These are phyloP conservation scores for Eumerus sabulonum DNA, from an alignment of 2,888 invertebrate genomes.

Conservation along the genomic window DNA sequence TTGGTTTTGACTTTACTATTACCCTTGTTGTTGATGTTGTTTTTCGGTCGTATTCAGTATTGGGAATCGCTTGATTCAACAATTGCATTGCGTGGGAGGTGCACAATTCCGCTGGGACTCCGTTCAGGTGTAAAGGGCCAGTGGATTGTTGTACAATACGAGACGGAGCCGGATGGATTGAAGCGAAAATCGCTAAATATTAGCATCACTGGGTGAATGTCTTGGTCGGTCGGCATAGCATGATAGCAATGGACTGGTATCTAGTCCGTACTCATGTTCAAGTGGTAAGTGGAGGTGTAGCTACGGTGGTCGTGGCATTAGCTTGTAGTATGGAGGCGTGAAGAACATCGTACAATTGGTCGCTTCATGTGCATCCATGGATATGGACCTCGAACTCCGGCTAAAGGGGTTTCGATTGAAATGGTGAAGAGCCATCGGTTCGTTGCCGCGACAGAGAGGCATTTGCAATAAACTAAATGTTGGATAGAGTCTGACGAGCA, in stretches of 20 bases:
- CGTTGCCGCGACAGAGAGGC: conserved; percentile 42
- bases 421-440: not conserved
- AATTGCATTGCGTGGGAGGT: conserved; percentile 38
- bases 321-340: conserved; percentile 49
- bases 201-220: conserved; percentile 62
- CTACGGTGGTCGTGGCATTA: conserved; percentile 3
- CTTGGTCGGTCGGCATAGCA: conserved; percentile 54
- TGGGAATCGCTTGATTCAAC: conserved; percentile 62
- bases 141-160: not conserved
- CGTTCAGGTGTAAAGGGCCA: not conserved
- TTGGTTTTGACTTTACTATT: conserved; percentile 7
- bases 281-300: conserved; percentile 52
- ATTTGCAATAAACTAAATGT: conserved; percentile 70
- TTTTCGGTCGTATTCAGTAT: conserved; percentile 66
- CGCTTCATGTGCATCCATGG: too few species aligned
- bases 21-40: conserved; percentile 54
- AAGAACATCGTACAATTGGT: conserved; percentile 35
- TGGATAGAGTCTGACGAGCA: conserved; percentile 71
- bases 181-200: conserved; percentile 66
- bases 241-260: too few species aligned
- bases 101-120: too few species aligned
- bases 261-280: too few species aligned
- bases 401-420: too few species aligned
- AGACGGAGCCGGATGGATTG: conserved; percentile 4
- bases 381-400: conserved; percentile 5